Base-by-base conservation (phyloP, 2,888 invertebrate genomes). In the Biston betularia region DNA sequence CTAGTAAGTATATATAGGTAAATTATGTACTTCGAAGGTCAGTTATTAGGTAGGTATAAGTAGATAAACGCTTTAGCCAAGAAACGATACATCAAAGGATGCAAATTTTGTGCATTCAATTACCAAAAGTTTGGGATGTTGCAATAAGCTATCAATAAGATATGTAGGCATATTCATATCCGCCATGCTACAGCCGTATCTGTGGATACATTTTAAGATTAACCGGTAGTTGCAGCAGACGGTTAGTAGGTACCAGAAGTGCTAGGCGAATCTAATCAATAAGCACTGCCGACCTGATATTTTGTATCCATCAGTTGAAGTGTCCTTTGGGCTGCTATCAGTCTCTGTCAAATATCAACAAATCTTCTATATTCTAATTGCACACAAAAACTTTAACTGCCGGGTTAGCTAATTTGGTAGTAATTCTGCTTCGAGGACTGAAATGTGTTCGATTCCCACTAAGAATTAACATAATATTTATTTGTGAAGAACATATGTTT, bases 281-380 rank as follows among this genome's bases (percentile, higher is more conserved):
- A 12, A 15, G 46, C 59, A 40, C 52, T 38, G 63, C 63, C 45
- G 63, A 68, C 67, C 67, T 68, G 67, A 52, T 24, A 45, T 14
- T 24, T 60, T 56, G 63, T 15, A 48, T 68, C 59, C 67, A 9
- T 55, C 44, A 49, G 34, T 59, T 60, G 59, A 10, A 50, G 55
- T 15, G 24, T 45, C 63, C 49, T 12, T 55, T 45, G 6, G 49
- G 50, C 59, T 68, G 67, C 53, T 49, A 50, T 54, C 63, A 40
- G 7, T 49, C 34, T 63, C 74, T 74, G 74, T 62, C 67, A 64
- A 74, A 74, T 59, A 40, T 46, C 50, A 66, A 57, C 14, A 45
- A 46, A 48, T 45, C 24, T 44, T 35, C 35, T 38, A 38, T 60
- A 84, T 15, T 24, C 24, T 24, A 24, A 24, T n/a, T n/a, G n/a